Percentiles rank a stretch among this genome's conserved stretches.
phyloP scores from a whole-genome alignment of 1,140 invertebrate genomes.

The Trachelipus rathkii region DNA sequence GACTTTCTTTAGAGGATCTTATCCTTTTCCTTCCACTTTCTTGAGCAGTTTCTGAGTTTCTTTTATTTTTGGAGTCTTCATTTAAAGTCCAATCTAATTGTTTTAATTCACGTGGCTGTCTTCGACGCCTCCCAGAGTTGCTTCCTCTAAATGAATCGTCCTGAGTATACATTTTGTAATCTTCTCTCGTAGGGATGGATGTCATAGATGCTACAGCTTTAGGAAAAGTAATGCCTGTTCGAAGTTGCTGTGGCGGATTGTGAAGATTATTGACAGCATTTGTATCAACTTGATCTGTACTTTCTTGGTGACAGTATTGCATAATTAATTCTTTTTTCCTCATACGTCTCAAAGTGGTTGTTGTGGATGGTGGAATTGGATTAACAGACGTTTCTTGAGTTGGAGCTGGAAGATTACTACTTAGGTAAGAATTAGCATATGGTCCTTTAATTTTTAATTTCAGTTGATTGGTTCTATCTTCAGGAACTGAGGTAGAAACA shows the following conservation, averaged over 20 bases:
- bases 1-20: conserved; percentile 31
- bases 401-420: conserved; percentile 35
- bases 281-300: conserved; percentile 24
- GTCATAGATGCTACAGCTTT: conserved; percentile 82
- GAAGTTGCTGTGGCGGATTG: conserved; percentile 60
- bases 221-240: conserved; percentile 74
- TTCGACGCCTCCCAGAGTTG: conserved; percentile 59
- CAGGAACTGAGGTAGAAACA: conserved; percentile 25
- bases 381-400: conserved; percentile 40
- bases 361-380: conserved; percentile 53
- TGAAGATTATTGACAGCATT: conserved; percentile 47
- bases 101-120: conserved; percentile 32
- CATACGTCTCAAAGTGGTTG: conserved; percentile 74
- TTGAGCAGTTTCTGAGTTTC: conserved; percentile 39
- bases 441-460: conserved; percentile 89
- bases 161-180: conserved; percentile 58
- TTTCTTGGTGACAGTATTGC: conserved; percentile 68
- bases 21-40: conserved; percentile 44
- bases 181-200: conserved; percentile 73
- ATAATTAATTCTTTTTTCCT: conserved; percentile 80
- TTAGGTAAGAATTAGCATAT: conserved; percentile 49
- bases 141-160: conserved; percentile 47
- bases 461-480: conserved; percentile 61
- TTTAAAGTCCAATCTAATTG: conserved; percentile 31
- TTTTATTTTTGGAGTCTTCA: conserved; percentile 49